These are phyloP conservation scores for Palythoa heliodiscus DNA, from an alignment of 92 coral and sea anemone species.

Conservation along the genomic window DNA sequence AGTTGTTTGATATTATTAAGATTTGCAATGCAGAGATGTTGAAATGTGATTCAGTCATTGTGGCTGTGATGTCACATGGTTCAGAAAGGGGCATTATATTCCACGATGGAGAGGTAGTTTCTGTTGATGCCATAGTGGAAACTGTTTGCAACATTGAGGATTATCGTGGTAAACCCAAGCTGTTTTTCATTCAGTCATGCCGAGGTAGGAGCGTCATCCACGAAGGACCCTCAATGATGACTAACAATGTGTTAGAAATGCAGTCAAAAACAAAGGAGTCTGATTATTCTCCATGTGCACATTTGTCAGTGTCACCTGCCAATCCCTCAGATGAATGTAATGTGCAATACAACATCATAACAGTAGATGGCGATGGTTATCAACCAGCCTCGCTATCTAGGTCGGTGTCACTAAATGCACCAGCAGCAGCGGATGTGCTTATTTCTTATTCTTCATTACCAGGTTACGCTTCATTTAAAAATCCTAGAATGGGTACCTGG, in stretches of 20 bases:
- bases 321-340: neutral
- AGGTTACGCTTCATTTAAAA: slow-evolving; percentile 35
- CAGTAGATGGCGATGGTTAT: neutral
- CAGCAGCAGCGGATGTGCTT: slow-evolving; percentile 37
- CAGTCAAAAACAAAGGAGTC: neutral
- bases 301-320: neutral
- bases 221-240: neutral
- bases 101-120: slow-evolving; percentile 17
- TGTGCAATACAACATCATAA: neutral
- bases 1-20: neutral
- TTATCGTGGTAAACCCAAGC: slow-evolving; percentile 55
- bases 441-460: slow-evolving; percentile 51
- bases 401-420: slow-evolving; percentile 1
- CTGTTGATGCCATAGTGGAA: slow-evolving; percentile 26
- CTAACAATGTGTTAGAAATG: neutral
- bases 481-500: slow-evolving; percentile 19
- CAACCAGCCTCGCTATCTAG: neutral
- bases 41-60: slow-evolving; percentile 46
- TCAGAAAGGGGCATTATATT: slow-evolving; percentile 31
- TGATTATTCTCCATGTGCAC: neutral
- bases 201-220: neutral
- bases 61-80: slow-evolving; percentile 52
- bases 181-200: slow-evolving; percentile 55
- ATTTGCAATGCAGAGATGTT: neutral
- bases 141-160: slow-evolving; percentile 1